Evolutionary conservation across 1,140 invertebrate species (phyloP), one percentile per base, ranked within the genome.

Genomic region (Gonioctena quinquepunctata): DNA sequence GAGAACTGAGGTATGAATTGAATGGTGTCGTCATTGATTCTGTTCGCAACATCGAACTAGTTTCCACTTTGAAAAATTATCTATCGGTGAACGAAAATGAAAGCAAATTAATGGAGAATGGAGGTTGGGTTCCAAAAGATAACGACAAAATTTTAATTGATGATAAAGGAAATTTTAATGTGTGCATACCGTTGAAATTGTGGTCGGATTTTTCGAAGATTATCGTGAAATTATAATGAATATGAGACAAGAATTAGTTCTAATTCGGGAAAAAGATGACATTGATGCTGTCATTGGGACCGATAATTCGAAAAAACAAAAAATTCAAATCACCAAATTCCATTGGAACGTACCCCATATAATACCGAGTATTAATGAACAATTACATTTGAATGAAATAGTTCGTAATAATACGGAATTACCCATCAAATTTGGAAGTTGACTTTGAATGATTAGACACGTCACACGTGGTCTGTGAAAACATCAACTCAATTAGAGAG

Each of bases 131-230:
- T n/a, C n/a, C n/a, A n/a, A n/a, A n/a, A n/a, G n/a, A n/a, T n/a
- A n/a, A n/a, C n/a, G n/a, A n/a, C n/a, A n/a, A n/a, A n/a, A n/a
- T n/a, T n/a, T n/a, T n/a, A 33, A 33, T 33, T 13, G 0, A 56
- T 21, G 13, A 16, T 1, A 23, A 56, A 19, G 61, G 19, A 6
- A 70, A 81, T 56, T 85, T 84, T 65, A 76, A 82, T 64, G 74
- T 81, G 25, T 74, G 73, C 23, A 76, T 86, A 48, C 83, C 84
- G 5, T 57, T 86, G 7, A 81, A 71, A 48, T 65, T 81, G 42
- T 57, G 85, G 68, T 84, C 1, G 83, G 83, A 13, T 85, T 86
- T 76, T 81, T 81, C 56, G 83, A 86, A 76, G 84, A 86, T 76
- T 86, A 84, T 77, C 74, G 76, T 57, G 81, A 81, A 77, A 81